Base-by-base conservation (phyloP, 2,113 vertebrate species). In the Brachyhypopomus gauderio region DNA sequence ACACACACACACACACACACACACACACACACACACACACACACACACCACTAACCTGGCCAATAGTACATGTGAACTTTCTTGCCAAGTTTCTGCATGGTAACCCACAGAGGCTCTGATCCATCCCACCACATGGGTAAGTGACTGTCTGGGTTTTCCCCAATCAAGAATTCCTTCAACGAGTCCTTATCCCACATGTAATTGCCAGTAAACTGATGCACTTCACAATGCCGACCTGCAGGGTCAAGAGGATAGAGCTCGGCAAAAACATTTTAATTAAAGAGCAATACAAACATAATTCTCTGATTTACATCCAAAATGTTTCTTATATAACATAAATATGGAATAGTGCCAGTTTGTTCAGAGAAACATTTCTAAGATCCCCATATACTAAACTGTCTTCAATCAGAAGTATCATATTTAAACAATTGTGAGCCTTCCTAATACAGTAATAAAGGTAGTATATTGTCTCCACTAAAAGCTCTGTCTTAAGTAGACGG, bases 161-260 rank as follows among this genome's bases (percentile, higher is more conserved):
- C 97, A 6, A 98, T 97, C 83, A 96, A 84, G 38, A 99, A 99
- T 30, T 96, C 96, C 12, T 93, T 92, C 6, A 94, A 90, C 5
- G 89, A 89, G 22, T 22, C 84, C 80, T 93, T 87, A 63, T 98
- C 96, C 96, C 96, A 99, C 97, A 99, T 99, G 90, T 94, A 96
- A 90, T 99, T 99, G 60, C 97, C 97, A 1, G 34, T 96, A 93
- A 99, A 98, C 75, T 99, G 96, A 85, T 99, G 97, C 58, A 93
- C 88, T 23, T 98, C 95, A 52, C 95, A 95, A 75, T 97, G 92
- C 11, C 96, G 94, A 58, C 97, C 97, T 99, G 83, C 3, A 34
- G 72, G 19, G 63, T 7, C 4, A 64, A 63, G 38, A 64, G 16
- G 19, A 66, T 6, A 14, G 16, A 75, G 23, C 55, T n/a, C 34